Evolutionary conservation across 2,113 vertebrate genomes (phyloP), one percentile per base, ranked within the genome.

Genomic region (Sminthopsis crassicaudata): DNA sequence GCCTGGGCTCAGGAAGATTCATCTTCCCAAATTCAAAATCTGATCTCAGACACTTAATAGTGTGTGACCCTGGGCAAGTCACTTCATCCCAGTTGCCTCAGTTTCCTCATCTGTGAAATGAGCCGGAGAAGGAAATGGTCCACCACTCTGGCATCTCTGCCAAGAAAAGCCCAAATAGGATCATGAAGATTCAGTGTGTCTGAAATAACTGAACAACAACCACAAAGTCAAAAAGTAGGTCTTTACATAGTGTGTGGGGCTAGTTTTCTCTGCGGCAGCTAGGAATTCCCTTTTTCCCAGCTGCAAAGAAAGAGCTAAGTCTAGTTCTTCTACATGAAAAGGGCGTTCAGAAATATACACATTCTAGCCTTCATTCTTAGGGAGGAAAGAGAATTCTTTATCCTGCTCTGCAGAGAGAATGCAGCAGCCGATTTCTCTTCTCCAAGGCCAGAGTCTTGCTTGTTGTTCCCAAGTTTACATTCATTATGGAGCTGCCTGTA

Each of bases 21-120:
- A 91, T 60, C 57, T 60, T 60, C 57, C 57, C 14, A 27, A 60
- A 9, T 52, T 96, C 42, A 96, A 96, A 94, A 94, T 91, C 7
- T 94, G 30, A 94, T 23, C 30, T 95, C 36, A 92, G 8, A 55
- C 25, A 91, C 6, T 53, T 92, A 89, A 50, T 90, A 93, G 55
- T 12, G 11, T 60, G 27, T 60, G 57, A 60, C 27, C 3, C 57
- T 60, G 27, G 27, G 11, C 27, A 30, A 60, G 57, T 60, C 27
- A 60, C 57, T 60, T 30, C 2, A 36, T 11, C 57, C 10, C 27
- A 11, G 11, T 60, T 14, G 9, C 27, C 10, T 30, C 57, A 60
- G 27, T 60, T 60, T 30, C 57, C 57, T 30, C 26, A 30, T 60
- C 27, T 60, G 57, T 60, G 27, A 60, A 36, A 60, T 60, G 57